Evolutionary conservation across 2,113 vertebrate species (phyloP), one percentile per base, ranked within the genome.

Genomic region (Beaufortia kweichowensis): DNA sequence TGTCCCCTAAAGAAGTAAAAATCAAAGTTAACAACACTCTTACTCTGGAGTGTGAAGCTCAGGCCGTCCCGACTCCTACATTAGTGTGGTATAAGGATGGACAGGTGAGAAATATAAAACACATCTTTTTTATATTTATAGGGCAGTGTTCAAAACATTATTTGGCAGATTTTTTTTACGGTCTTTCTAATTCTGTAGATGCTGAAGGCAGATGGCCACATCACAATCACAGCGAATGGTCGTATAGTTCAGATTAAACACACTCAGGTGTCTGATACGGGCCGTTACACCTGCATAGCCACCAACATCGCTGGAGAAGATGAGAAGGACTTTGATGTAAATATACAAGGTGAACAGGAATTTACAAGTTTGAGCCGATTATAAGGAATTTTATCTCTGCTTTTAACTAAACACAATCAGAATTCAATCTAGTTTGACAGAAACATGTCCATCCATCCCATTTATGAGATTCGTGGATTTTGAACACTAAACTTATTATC

Each of bases 291-390:
- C 66, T 99, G 97, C 68, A 79, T 98, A 59, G 97, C 97, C 29
- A 94, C 94, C 70, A 99, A 99, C 75, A 55, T 98, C 53, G 97
- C 94, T 76, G 97, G 97, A 68, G 95, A 98, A 86, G 97, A 98
- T 84, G 97, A 99, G 87, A 85, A 96, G 93, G 97, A 99, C 88
- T 99, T 97, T 92, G 97, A 99, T 93, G 94, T 99, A 90, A 98
- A 94, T 92, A 93, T 99, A 91, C 97, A 99, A 98, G 97, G 97
- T 99, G 93, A 93, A 90, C 83, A 85, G 83, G 87, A 85, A 84
- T 82, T 50, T 28, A 60, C 8, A 67, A 35, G 17, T 21, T 48
- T 26, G 6, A 21, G 50, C 19, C 21, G 17, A 21, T 39, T 7
- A 56, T 71, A 19, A 21, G n/a, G n/a, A 53, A 53, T 14, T 46